Evolutionary conservation across 2,888 invertebrate genomes (phyloP).

Genomic region (Agrotis exclamationis): DNA sequence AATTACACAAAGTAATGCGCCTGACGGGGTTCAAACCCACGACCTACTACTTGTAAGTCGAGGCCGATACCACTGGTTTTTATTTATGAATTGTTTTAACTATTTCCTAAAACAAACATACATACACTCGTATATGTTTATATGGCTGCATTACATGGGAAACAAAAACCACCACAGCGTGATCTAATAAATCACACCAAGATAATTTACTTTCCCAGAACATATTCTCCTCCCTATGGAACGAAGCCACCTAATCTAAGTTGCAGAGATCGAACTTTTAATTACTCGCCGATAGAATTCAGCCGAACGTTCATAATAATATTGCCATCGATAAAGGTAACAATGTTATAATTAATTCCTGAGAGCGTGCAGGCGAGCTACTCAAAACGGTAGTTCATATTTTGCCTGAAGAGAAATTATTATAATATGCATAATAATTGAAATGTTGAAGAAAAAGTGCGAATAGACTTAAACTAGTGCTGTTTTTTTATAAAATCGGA

Average conservation of each 20-base stretch:
- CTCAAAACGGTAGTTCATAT: background rate
- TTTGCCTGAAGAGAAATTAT: background rate
- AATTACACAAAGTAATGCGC: no score
- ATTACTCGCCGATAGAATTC: conserved; percentile 51
- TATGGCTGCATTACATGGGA: background rate
- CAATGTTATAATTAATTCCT: conserved; percentile 41
- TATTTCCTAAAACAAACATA: no score
- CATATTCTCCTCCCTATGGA: conserved; percentile 17
- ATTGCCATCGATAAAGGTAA: conserved; percentile 45
- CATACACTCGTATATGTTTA: no score
- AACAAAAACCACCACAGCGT: background rate
- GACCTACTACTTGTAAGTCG: no score
- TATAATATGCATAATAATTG: no score
- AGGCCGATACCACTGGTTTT: no score
- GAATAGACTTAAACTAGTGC: no score
- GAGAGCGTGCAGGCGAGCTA: conserved; percentile 12
- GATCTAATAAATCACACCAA: conserved; percentile 13
- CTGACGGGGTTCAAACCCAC: no score
- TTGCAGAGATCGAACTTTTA: conserved; percentile 56
- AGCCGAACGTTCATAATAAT: conserved; percentile 46
- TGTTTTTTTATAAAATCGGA: no score
- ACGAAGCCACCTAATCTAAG: conserved; percentile 28
- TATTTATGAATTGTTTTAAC: no score
- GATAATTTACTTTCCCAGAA: background rate
- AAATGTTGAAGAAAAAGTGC: no score